Evolutionary conservation across 2,113 vertebrate genomes (phyloP).

Genomic region (Cygnus buccinator): DNA sequence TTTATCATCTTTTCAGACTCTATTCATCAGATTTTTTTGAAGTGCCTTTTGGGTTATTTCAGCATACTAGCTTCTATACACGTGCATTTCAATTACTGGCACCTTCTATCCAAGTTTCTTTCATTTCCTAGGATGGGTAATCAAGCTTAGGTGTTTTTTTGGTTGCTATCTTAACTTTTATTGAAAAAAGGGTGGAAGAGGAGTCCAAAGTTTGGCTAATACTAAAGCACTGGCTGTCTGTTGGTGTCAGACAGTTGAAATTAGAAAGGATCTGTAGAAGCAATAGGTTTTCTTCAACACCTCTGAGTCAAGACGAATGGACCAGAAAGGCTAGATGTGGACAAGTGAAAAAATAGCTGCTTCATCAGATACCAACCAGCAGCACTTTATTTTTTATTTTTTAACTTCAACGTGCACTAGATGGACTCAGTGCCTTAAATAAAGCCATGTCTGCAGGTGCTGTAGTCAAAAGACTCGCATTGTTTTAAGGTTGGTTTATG

Average conservation of each 20-base stretch:
- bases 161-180: background rate
- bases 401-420: background rate
- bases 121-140: background rate
- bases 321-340: background rate
- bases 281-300: background rate
- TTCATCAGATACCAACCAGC: background rate
- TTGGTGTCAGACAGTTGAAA: background rate
- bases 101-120: background rate
- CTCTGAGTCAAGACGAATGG: background rate
- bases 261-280: background rate
- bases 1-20: background rate
- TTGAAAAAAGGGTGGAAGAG: background rate
- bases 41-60: background rate
- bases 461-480: background rate
- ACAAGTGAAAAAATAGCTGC: background rate
- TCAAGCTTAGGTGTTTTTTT: background rate
- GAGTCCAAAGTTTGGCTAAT: background rate
- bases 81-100: background rate
- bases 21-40: background rate
- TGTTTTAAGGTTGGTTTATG: background rate
- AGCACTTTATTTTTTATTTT: background rate
- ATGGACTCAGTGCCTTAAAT: background rate
- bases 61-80: background rate
- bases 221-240: background rate
- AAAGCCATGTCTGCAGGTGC: background rate